Conservation (phyloP, 2,797 vertebrate species). For the Sparus aurata region DNA sequence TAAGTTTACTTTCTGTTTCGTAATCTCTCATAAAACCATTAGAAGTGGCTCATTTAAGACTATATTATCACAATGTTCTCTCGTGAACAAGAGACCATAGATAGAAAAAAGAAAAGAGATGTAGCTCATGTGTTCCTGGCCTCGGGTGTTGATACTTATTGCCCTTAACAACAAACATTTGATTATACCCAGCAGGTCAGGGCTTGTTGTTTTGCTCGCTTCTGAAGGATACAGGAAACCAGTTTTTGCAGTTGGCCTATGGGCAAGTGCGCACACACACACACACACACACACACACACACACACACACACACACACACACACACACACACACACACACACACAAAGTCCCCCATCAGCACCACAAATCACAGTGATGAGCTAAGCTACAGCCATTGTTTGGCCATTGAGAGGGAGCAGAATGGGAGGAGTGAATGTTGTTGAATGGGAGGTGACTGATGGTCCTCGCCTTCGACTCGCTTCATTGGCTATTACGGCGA, state of each 20-base stretch:
- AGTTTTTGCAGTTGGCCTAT: neutral
- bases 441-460: slow-evolving; percentile 70
- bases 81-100: neutral
- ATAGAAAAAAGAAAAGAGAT: neutral
- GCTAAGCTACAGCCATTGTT: slow-evolving; percentile 48
- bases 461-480: slow-evolving; percentile 49
- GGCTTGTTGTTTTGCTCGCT: slow-evolving; percentile 6
- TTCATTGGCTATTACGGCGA: slow-evolving; percentile 43
- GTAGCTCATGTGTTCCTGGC: neutral
- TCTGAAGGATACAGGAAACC: slow-evolving; percentile 4
- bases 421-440: slow-evolving; percentile 49
- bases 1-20: neutral
- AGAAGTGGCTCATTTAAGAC: neutral
- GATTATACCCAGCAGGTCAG: slow-evolving; percentile 15
- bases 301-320: slow-evolving; percentile 3
- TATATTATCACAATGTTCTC: neutral
- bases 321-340: slow-evolving; percentile 9
- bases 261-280: neutral
- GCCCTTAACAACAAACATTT: neutral
- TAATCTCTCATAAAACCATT: neutral
- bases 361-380: slow-evolving; percentile 49
- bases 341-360: slow-evolving; percentile 19
- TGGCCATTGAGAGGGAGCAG: slow-evolving; percentile 45
- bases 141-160: slow-evolving; percentile 10
- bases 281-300: slow-evolving; percentile 3